Evolutionary conservation across 2,888 invertebrate species (phyloP).

Genomic region (Ypsolopha scabrella): DNA sequence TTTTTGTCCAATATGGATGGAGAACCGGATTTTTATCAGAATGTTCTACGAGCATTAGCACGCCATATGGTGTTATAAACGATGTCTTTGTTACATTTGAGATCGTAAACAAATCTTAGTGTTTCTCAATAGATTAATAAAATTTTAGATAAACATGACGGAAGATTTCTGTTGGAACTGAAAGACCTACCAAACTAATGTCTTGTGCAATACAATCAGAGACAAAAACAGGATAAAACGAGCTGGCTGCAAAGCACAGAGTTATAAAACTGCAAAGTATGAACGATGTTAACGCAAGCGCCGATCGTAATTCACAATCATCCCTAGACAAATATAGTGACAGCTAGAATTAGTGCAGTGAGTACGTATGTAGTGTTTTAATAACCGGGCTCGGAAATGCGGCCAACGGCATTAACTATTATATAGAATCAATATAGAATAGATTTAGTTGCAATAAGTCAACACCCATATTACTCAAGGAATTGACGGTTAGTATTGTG

Average conservation of each 20-base stretch:
- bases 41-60: no score
- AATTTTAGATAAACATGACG: no score
- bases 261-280: no score
- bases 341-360: slow-evolving; percentile 52
- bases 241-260: no score
- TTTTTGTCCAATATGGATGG: background rate
- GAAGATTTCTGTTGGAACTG: no score
- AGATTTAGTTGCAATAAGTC: background rate
- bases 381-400: slow-evolving; percentile 17
- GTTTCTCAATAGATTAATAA: no score
- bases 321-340: slow-evolving; percentile 15
- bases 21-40: background rate
- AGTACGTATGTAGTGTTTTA: slow-evolving; percentile 18
- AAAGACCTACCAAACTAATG: no score
- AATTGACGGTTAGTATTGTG: no score
- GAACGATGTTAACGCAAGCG: slow-evolving; percentile 13
- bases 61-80: slow-evolving; percentile 9
- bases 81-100: slow-evolving; percentile 18
- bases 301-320: slow-evolving; percentile 1
- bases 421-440: no score
- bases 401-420: slow-evolving; percentile 10
- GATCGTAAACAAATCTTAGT: no score
- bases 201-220: no score
- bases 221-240: no score
- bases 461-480: background rate